Base-by-base conservation (phyloP, 2,797 vertebrate genomes). In the Sebastiscus tertius region DNA sequence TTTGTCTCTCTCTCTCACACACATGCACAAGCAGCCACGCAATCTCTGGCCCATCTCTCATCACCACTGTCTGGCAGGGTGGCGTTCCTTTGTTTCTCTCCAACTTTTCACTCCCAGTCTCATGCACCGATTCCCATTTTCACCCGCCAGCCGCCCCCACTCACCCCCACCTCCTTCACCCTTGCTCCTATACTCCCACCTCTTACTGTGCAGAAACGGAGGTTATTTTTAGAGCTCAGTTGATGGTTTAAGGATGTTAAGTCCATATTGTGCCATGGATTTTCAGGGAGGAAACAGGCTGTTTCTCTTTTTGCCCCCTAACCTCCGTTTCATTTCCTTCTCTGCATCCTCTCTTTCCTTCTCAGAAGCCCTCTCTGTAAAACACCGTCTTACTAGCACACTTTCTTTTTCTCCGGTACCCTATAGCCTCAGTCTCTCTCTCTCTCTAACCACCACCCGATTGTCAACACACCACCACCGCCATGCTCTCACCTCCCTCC, bases 171-270 rank as follows among this genome's bases (percentile, higher is more conserved):
- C 79, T 67, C 74, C 1, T 78, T 74, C 83, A 54, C 42, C 76
- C 75, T 2, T 49, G 42, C 77, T 75, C 84, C 87, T 78, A 42
- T 42, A 87, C 77, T 72, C 84, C 87, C 81, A 86, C 70, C 83
- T 84, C 87, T 87, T 82, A 84, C 89, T 84, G 81, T 84, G 88
- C 92, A 88, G 90, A 93, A 85, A 82, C 74, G 0, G 13, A 16
- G 70, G 86, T 81, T 96, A 96, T 96, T 96, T 96, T 95, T 96
- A 95, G 94, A 91, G 78, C 85, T 58, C 73, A 22, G 54, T 81
- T 92, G 92, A 95, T 89, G 90, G 91, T 94, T 95, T 92, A 94
- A 95, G 94, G 95, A 96, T 94, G 93, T 92, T 87, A 88, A 87
- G 88, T 93, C 91, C 91, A 91, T 87, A 84, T 80, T 93, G 90